Base-by-base conservation (phyloP, 2,888 invertebrate species). In the Cremastinae sp. region DNA sequence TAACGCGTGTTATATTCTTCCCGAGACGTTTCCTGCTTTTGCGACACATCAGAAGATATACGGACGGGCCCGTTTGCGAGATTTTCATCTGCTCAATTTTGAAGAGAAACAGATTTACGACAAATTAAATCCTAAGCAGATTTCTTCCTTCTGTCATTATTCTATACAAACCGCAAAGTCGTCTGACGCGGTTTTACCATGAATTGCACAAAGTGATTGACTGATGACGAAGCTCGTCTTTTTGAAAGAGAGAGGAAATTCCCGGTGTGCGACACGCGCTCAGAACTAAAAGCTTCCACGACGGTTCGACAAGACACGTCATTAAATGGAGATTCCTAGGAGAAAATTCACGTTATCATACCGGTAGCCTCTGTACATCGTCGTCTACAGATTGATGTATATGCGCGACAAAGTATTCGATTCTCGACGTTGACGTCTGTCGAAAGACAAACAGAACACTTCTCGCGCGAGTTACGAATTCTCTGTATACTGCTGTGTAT, bases 391-490 rank as follows among this genome's bases (percentile, higher is more conserved):
- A 1, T 2, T 28, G 28, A 41, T 20, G 10, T 10, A 39, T 12
- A n/a, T 64, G 20, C 14, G 16, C 10, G 47, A 68, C 47, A 59
- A 37, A 56, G 43, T 56, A 20, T 55, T 53, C 65, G 53, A 49
- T 56, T 37, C 69, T 59, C 66, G 16, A 45, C 8, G 66, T 69
- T 74, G 69, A 65, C 74, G 73, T 74, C 65, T 74, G 73, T 61
- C 61, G 55, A 58, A 76, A 73, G 64, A 69, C 64, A 73, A 73
- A 76, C 58, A 76, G 59, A 53, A 69, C 12, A 16, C 39, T 53
- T 53, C 64, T 39, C 64, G 18, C 39, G 43, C 69, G 45, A 28
- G 41, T 41, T 22, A 12, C 43, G 53, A 53, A 41, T 62, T 62
- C 61, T 55, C 70, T n/a, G 18, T 43, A 41, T 62, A 51, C 59